A percentile compares a stretch with the other conserved stretches of the same genome.
These are phyloP conservation scores for Lerista edwardsae DNA, from an alignment of 2,797 vertebrate genomes.

Conservation along the genomic window DNA sequence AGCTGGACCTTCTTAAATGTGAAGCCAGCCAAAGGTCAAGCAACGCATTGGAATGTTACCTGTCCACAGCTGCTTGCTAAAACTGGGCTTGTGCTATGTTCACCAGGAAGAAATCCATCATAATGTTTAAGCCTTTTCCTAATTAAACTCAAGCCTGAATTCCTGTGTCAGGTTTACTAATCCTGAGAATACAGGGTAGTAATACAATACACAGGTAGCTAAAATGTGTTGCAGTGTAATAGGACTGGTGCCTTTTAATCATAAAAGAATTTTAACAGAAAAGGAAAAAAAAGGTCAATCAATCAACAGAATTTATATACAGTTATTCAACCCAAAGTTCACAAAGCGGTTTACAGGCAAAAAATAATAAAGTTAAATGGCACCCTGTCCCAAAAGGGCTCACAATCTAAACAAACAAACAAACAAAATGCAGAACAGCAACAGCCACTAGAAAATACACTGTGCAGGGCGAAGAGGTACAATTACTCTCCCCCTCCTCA, in stretches of 20 bases:
- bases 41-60: conserved; percentile 47
- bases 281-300: not conserved
- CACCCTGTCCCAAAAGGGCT: too few relatives aligned
- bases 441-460: too few relatives aligned
- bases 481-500: too few relatives aligned
- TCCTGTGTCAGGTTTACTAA: not conserved
- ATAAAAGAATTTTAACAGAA: not conserved
- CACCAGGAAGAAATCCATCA: not conserved
- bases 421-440: too few relatives aligned
- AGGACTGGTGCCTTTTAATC: not conserved
- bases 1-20: conserved; percentile 41
- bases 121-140: not conserved
- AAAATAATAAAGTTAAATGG: too few relatives aligned
- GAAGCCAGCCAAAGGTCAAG: conserved; percentile 26
- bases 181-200: not conserved
- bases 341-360: too few relatives aligned
- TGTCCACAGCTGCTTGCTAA: conserved; percentile 39
- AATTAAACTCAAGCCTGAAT: conserved; percentile 13
- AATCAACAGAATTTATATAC: too few relatives aligned
- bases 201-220: not conserved
- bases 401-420: too few relatives aligned
- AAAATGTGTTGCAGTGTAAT: not conserved
- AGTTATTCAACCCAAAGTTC: too few relatives aligned
- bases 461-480: too few relatives aligned
- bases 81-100: not conserved